Percentiles rank a stretch among this genome's conserved stretches.
These are phyloP conservation scores for Phataginus tetradactyla DNA, from an alignment of 2,797 vertebrate genomes.

Conservation along the genomic window DNA sequence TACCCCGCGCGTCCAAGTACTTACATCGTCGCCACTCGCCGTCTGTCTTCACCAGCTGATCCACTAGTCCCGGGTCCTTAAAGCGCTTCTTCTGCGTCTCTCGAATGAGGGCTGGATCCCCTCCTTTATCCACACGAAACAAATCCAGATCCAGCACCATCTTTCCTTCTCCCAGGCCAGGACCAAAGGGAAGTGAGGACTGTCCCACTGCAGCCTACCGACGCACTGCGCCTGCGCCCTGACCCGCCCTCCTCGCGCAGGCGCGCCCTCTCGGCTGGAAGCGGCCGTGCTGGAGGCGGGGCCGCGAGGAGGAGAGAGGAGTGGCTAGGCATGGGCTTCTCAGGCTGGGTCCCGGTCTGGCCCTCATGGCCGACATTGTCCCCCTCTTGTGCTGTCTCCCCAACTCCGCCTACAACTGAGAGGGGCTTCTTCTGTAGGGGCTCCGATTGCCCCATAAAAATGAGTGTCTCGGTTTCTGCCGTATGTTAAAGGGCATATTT, in stretches of 20 bases:
- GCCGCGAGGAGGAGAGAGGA: no score
- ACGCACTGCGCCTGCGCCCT: constrained; percentile 53
- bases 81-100: constrained; percentile 95
- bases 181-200: fast-evolving
- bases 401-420: no score
- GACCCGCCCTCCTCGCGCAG: background rate
- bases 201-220: background rate
- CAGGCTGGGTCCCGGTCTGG: fast-evolving
- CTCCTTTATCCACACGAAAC: constrained; percentile 96
- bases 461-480: background rate
- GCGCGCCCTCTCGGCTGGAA: background rate
- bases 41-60: constrained; percentile 93
- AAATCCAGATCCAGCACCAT: constrained; percentile 97
- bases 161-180: background rate
- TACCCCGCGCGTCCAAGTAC: constrained; percentile 69
- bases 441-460: background rate
- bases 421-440: fast-evolving
- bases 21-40: constrained; percentile 96
- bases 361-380: fast-evolving
- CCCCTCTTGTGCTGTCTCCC: fast-evolving
- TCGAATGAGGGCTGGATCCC: constrained; percentile 92
- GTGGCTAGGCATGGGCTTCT: fast-evolving
- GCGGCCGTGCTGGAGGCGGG: background rate
- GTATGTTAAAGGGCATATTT: background rate
- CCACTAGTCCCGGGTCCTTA: constrained; percentile 95